phyloP scores from a whole-genome alignment of 2,797 vertebrate species.

The Toxotes lorentzi region DNA sequence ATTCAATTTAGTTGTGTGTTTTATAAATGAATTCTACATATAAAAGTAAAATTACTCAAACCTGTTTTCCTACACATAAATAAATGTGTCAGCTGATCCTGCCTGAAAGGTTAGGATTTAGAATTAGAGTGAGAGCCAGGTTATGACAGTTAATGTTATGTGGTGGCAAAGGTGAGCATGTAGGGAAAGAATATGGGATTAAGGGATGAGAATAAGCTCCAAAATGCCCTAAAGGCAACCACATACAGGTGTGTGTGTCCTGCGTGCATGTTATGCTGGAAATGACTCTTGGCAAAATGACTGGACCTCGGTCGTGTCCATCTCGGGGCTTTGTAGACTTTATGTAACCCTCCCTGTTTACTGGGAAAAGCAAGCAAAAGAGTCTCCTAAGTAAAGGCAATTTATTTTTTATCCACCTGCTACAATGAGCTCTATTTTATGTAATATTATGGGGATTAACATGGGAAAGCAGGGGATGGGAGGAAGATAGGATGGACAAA shows the following conservation, averaged over 20 bases:
- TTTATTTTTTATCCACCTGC: slow-evolving; percentile 48
- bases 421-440: slow-evolving; percentile 33
- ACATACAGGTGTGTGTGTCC: slow-evolving; percentile 24
- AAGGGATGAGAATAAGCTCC: slow-evolving; percentile 21
- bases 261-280: slow-evolving; percentile 10
- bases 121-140: background rate
- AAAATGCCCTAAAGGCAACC: slow-evolving; percentile 10
- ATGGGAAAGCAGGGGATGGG: background rate
- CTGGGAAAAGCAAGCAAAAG: slow-evolving; percentile 49
- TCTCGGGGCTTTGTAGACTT: slow-evolving; percentile 66
- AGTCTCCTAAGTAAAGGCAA: slow-evolving; percentile 56
- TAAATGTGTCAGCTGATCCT: background rate
- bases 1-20: background rate
- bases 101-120: background rate
- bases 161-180: slow-evolving; percentile 2
- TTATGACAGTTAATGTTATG: slow-evolving; percentile 13
- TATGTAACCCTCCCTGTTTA: slow-evolving; percentile 59
- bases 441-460: slow-evolving; percentile 30
- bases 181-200: slow-evolving; percentile 6
- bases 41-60: background rate
- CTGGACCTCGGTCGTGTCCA: slow-evolving; percentile 45
- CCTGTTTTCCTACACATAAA: background rate
- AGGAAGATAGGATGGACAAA: background rate
- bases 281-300: slow-evolving; percentile 43
- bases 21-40: background rate